Base-by-base conservation (phyloP, 2,113 vertebrate genomes). In the Meriones unguiculatus region DNA sequence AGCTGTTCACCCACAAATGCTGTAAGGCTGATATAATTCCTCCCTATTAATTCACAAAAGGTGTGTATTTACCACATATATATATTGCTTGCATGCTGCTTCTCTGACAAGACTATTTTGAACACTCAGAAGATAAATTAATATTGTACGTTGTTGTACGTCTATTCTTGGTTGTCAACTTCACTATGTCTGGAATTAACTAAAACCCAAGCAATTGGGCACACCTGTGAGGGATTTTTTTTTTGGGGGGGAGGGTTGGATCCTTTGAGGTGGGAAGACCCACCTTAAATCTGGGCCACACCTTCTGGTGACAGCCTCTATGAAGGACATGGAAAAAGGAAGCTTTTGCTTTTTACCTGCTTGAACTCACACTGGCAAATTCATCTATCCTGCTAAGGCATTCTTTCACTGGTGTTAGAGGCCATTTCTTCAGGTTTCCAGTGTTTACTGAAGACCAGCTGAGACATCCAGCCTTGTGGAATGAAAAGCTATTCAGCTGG, bases 91-190 rank as follows among this genome's bases (percentile, higher is more conserved):
- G 98, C 98, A 93, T 96, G 98, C 98, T 99, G 98, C 98, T 99
- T 98, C 98, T 98, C 97, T 98, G 98, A 98, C 98, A 99, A 98
- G 98, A 98, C 98, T 97, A 97, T 97, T 98, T 98, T 98, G 98
- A 98, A 98, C 96, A 98, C 98, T 98, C 98, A 98, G 98, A 98
- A 98, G 98, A 98, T 98, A 96, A 99, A 98, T 98, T 98, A 98
- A 98, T 98, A 98, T 98, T 96, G 92, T 98, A 98, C 98, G 97
- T 98, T 41, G n/a, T 22, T 38, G 22, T 38, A 15, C 28, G n/a
- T 6, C 24, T 62, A 14, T 28, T 62, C 57, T 62, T 38, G 72
- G n/a, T 18, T 73, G 17, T 38, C 72, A 38, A 17, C 72, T 73
- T 38, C 12, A 41, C 80, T 28, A 41, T 24, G 24, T 82, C 54